These are phyloP conservation scores for Coregonus clupeaformis DNA, from an alignment of 2,113 vertebrate genomes.

Conservation along the genomic window DNA sequence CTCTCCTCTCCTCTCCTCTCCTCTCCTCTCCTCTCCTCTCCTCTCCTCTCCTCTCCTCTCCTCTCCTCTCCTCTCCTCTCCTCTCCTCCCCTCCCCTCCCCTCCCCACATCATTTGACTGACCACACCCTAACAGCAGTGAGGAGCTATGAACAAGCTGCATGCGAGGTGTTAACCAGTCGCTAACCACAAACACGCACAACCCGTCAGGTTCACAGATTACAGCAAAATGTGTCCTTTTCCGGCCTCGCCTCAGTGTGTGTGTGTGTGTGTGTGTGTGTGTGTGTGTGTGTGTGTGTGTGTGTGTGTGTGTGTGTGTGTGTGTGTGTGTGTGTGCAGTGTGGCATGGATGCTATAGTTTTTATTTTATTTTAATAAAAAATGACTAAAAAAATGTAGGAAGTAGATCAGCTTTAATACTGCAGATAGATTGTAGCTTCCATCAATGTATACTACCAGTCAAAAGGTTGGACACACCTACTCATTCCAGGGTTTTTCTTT, in stretches of 20 bases:
- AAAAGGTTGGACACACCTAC: no score
- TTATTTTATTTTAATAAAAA: no score
- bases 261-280: conserved; percentile 8
- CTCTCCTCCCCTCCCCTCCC: not conserved
- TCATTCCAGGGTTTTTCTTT: no score
- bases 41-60: not conserved
- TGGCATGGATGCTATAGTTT: no score
- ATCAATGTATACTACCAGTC: no score
- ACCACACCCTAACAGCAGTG: not conserved
- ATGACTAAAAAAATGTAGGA: no score
- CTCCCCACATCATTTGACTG: not conserved
- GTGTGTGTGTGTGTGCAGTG: not conserved
- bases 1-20: not conserved
- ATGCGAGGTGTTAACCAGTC: not conserved
- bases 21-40: not conserved
- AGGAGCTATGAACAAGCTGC: not conserved
- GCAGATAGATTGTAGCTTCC: no score
- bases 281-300: not conserved
- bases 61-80: no score
- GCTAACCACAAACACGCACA: not conserved
- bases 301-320: not conserved
- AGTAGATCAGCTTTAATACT: no score
- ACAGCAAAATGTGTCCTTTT: conserved; percentile 14
- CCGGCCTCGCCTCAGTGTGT: not conserved
- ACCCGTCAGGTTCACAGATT: conserved; percentile 46